Base-by-base conservation (phyloP, 1,140 invertebrate genomes). In the Drosophila bocki region DNA sequence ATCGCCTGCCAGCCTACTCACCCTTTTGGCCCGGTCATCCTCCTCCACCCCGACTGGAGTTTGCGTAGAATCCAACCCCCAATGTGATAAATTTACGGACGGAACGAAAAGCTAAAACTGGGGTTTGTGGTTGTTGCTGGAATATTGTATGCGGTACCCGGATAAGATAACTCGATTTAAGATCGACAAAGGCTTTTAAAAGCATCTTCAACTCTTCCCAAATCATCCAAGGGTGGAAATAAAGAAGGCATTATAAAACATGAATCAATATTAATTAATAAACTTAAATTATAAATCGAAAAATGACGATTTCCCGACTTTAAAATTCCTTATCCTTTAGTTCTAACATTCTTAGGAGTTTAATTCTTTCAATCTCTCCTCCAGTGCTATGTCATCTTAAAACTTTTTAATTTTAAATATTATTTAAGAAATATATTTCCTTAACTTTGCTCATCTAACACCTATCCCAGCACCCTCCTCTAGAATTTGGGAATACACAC, bases 1-100 rank as follows among this genome's bases (percentile, higher is more conserved):
- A 90, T 91, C 81, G 85, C 85, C 84, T 72, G 81, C 65, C 75
- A 37, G 44, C 54, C 59, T 71, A 75, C 62, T 61, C 63, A 67
- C 61, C 76, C 56, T 37, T 32, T 42, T 41, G 54, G 32, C 50
- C 57, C 44, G 26, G 22, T 35, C 17, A 12, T 7, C 42, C 59
- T 59, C 69, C 44, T 67, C 50, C 19, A 45, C 65, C 58, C 50
- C n/a, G 22, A n/a, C 37, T 39, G 56, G 59, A 79, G 71, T 77
- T 83, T 70, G 72, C 71, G 62, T 83, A 17, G 47, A 90, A 67
- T 75, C 69, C 81, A 90, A 82, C 84, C 81, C 58, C 75, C 76
- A 80, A 58, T 72, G 58, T 60, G 37, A 60, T 74, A 72, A 60
- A 74, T 72, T 71, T 72, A 15, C 22, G 54, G 29, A 50, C 29